phyloP scores from a whole-genome alignment of 2,113 vertebrate species.

The Theristicus caerulescens region DNA sequence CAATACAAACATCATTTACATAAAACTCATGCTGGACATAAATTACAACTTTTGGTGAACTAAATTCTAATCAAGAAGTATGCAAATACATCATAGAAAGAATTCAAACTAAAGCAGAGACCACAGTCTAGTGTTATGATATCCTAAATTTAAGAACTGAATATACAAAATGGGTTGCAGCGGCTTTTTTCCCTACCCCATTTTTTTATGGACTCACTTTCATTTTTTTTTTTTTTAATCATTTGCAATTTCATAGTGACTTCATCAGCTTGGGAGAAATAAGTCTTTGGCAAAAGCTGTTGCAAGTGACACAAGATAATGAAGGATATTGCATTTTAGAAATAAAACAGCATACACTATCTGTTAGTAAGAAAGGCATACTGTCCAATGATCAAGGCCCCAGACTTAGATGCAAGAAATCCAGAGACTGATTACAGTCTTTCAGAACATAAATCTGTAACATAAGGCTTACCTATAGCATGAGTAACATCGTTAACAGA shows the following conservation, averaged over 20 bases:
- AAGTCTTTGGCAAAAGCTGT: neutral
- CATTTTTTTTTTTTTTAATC: neutral
- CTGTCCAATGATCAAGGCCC: neutral
- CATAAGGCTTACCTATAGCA: neutral
- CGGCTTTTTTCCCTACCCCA: accelerated
- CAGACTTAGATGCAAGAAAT: neutral
- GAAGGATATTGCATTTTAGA: neutral
- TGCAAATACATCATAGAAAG: neutral
- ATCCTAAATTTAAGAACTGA: neutral
- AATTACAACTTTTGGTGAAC: neutral
- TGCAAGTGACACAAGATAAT: neutral
- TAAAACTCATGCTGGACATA: neutral
- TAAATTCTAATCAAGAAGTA: neutral
- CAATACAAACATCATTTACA: neutral
- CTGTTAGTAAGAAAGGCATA: neutral
- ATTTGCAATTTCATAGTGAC: neutral
- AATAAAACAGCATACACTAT: neutral
- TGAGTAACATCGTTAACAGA: neutral
- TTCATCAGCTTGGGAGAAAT: neutral
- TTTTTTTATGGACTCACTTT: neutral
- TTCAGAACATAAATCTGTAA: neutral
- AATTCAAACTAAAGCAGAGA: neutral
- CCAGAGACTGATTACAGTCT: neutral
- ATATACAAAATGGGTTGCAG: neutral
- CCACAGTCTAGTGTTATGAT: neutral